A percentile compares a stretch with the other conserved stretches of the same genome.
Conservation (phyloP, 2,113 vertebrate genomes). For the Columbina picui region DNA sequence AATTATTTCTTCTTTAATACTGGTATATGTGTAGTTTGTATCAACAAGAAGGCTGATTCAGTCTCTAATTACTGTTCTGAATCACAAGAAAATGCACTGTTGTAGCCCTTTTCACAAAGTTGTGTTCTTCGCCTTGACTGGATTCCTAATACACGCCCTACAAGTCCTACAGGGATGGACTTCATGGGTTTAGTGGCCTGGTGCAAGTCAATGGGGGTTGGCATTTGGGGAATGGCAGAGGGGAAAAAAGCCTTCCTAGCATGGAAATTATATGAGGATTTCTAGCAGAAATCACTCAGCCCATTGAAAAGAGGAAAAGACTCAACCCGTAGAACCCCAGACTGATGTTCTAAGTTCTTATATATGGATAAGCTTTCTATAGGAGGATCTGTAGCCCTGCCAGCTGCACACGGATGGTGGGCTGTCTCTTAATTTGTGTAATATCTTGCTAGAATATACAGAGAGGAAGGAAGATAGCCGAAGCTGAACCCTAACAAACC, state of each 20-base stretch:
- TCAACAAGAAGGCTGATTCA: not conserved
- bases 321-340: not conserved
- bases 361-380: not conserved
- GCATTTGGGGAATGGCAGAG: not conserved
- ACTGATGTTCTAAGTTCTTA: not conserved
- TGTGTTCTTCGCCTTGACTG: not conserved
- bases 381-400: not conserved
- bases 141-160: not conserved
- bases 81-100: not conserved
- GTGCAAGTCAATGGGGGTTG: not conserved
- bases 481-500: not conserved
- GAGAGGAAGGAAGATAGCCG: not conserved
- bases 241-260: not conserved
- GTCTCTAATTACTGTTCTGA: not conserved
- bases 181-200: not conserved
- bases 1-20: constrained; percentile 22
- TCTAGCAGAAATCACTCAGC: not conserved
- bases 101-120: not conserved
- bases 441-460: not conserved
- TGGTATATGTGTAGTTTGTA: not conserved
- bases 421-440: not conserved
- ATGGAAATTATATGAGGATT: not conserved
- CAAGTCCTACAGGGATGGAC: not conserved
- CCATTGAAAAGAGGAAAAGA: not conserved
- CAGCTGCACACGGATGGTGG: not conserved